Evolutionary conservation across 2,888 invertebrate genomes (phyloP), one percentile per base, ranked within the genome.

Genomic region (Xestia rhomboidea): DNA sequence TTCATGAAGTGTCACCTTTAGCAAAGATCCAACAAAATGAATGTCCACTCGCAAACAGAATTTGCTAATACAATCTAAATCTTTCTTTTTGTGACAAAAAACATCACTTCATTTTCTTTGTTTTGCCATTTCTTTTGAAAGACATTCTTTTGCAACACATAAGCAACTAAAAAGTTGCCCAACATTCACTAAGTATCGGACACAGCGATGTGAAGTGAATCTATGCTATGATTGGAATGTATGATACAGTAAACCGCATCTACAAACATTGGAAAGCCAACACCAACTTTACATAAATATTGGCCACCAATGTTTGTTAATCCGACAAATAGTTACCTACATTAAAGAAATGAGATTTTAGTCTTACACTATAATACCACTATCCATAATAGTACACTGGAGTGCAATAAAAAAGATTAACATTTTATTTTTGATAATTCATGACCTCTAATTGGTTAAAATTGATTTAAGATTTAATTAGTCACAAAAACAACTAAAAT

Each of bases 171-270:
- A 86, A 88, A 83, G 80, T 86, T 80, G 82, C 62, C 81, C 87
- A 85, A 87, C 78, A 72, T 76, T 73, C 76, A 44, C 81, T 85
- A 85, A 82, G 64, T 76, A 85, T 67, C 77, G 66, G 82, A 85
- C 79, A 77, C 81, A 74, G 81, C 70, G 62, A 74, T 70, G 72
- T 83, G 78, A 76, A 82, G 84, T 87, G 79, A 86, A 80, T 80
- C 73, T 87, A 88, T 66, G 54, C 79, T 85, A 87, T 76, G 73
- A 85, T 79, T 88, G 88, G 88, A 88, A 88, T 88, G 88, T 85
- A 87, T 85, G 51, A 82, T 82, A 85, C 77, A 76, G 30, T 72
- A 60, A 69, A 76, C 69, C 34, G 62, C 67, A 49, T 18, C 30
- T 64, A 73, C 85, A 82, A 78, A 78, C 60, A 78, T 68, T 78